Conservation (phyloP, 2,113 vertebrate species). For the Festucalex cinctus region DNA sequence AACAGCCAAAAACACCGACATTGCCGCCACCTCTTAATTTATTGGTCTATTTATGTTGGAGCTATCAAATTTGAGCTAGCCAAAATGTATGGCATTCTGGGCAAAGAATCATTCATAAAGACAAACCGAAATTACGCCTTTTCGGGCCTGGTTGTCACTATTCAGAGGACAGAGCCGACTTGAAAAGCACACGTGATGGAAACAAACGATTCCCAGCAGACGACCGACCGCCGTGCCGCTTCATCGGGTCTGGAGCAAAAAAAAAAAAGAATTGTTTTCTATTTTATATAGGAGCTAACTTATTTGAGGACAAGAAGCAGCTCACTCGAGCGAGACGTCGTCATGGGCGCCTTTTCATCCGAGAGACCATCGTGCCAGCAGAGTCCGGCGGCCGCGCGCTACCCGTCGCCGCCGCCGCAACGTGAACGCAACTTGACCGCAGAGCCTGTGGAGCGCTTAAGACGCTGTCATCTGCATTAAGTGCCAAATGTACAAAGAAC, state of each 20-base stretch:
- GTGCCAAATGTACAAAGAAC: slow-evolving; percentile 62
- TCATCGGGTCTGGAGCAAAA: slow-evolving; percentile 37
- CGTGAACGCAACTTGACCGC: slow-evolving; percentile 34
- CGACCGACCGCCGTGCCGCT: neutral
- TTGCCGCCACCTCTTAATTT: slow-evolving; percentile 40
- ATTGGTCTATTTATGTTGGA: slow-evolving; percentile 63
- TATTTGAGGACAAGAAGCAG: neutral
- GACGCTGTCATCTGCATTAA: slow-evolving; percentile 47
- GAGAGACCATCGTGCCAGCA: slow-evolving; percentile 32
- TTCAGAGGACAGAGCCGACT: neutral
- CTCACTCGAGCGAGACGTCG: neutral
- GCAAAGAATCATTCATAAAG: neutral
- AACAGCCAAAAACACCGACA: neutral
- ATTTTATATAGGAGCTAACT: slow-evolving; percentile 65
- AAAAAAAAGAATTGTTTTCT: slow-evolving; percentile 58
- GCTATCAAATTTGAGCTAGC: slow-evolving; percentile 33
- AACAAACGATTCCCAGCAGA: neutral
- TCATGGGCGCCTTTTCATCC: slow-evolving; percentile 32
- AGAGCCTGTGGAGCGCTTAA: neutral
- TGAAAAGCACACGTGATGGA: neutral
- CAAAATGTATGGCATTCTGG: neutral
- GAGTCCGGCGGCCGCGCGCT: slow-evolving; percentile 7
- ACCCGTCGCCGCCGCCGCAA: too few species aligned
- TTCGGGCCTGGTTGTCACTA: neutral
- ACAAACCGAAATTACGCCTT: neutral